Percentiles rank a stretch among this genome's conserved stretches.
phyloP scores from a whole-genome alignment of 2,888 invertebrate species.

The Thera britannica region DNA sequence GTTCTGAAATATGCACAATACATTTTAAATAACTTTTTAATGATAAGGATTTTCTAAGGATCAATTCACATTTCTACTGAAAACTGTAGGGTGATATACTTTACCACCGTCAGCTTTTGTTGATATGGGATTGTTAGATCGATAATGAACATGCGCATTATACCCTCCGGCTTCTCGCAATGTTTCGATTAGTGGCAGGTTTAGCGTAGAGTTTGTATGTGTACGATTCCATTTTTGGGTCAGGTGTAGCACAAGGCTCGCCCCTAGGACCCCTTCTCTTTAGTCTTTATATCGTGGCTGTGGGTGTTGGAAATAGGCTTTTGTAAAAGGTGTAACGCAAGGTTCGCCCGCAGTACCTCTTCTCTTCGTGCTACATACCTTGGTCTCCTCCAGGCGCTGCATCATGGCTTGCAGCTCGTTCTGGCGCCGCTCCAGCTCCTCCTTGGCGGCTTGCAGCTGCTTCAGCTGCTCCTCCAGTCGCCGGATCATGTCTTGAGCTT shows the following conservation, averaged over 20 bases:
- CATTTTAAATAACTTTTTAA: not conserved
- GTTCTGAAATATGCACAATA: slow-evolving; percentile 71
- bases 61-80: no score
- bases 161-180: no score
- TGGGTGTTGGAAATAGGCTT: not conserved
- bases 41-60: no score
- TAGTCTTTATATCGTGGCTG: not conserved
- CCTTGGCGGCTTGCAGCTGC: slow-evolving; percentile 96
- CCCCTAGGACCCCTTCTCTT: not conserved
- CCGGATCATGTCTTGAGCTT: slow-evolving; percentile 96
- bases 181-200: no score
- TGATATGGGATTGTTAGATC: no score
- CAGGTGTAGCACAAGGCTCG: no score
- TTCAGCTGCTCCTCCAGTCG: slow-evolving; percentile 96
- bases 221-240: no score
- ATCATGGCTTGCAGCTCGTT: slow-evolving; percentile 96
- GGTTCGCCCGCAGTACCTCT: not conserved
- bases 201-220: no score
- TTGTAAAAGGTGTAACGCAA: not conserved
- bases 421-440: slow-evolving; percentile 94
- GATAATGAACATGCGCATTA: no score
- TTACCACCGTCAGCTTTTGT: no score
- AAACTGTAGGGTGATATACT: no score
- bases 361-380: slow-evolving; percentile 65
- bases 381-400: slow-evolving; percentile 95